A percentile compares a stretch with the other conserved stretches of the same genome.
Evolutionary conservation across 2,797 vertebrate species (phyloP).

Genomic region (Huso huso): DNA sequence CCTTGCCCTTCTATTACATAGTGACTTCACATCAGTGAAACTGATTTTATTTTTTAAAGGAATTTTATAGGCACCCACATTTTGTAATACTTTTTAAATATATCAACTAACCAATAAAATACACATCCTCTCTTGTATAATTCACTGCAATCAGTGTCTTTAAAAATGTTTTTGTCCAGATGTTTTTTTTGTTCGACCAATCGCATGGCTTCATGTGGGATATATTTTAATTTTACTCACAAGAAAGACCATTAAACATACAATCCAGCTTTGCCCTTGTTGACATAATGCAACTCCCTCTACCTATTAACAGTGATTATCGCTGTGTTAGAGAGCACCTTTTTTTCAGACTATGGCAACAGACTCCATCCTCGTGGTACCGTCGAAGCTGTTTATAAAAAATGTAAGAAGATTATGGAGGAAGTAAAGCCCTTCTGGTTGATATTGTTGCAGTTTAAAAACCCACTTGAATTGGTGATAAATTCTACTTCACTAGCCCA

Average conservation of each 20-base stretch:
- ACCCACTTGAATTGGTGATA: slow-evolving; percentile 81
- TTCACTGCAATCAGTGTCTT: neutral
- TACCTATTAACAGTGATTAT: slow-evolving; percentile 36
- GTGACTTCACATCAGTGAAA: too few relatives aligned
- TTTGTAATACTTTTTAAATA: too few relatives aligned
- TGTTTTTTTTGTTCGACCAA: slow-evolving; percentile 8
- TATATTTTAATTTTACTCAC: slow-evolving; percentile 25
- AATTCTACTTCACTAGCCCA: slow-evolving; percentile 78
- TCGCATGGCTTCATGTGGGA: slow-evolving; percentile 15
- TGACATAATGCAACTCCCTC: slow-evolving; percentile 27
- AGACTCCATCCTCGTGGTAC: slow-evolving; percentile 35
- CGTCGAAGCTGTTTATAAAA: slow-evolving; percentile 36
- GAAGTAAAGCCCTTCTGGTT: slow-evolving; percentile 58
- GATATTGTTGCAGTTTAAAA: slow-evolving; percentile 81
- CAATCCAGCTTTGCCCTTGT: slow-evolving; percentile 23
- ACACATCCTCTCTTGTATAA: too few relatives aligned
- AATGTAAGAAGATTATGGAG: slow-evolving; percentile 51
- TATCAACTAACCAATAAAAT: too few relatives aligned
- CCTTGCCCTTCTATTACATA: too few relatives aligned
- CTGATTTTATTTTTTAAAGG: too few relatives aligned
- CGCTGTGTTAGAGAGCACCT: slow-evolving; percentile 36
- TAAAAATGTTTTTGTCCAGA: slow-evolving; percentile 6
- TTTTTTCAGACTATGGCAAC: slow-evolving; percentile 29
- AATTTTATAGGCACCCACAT: too few relatives aligned
- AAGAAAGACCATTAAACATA: slow-evolving; percentile 21